Evolutionary conservation across 92 coral and sea anemone species (phyloP), one percentile per base, ranked within the genome.

Genomic region (Phymanthus crucifer): DNA sequence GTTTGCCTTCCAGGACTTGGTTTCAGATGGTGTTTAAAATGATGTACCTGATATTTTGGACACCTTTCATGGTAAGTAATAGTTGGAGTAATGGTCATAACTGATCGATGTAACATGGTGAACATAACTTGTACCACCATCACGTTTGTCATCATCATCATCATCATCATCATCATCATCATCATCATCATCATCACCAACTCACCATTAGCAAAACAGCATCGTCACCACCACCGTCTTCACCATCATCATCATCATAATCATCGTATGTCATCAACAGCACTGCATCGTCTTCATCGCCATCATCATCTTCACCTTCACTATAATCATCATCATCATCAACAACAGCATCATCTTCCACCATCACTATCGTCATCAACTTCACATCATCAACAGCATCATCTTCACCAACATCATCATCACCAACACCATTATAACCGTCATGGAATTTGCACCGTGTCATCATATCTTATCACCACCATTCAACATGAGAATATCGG

Each of bases 11-110:
- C 14, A 29, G 71, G 1, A 23, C 71, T 17, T 66, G 71, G 35
- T 66, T 66, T 31, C 36, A 31, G 14, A 4, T 66, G 5, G 1
- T 29, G 34, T 34, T 31, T 12, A 66, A 66, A 66, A 0, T 66
- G 6, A 24, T 66, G 23, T 66, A 66, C 31, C 32, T 66, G 21
- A 34, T 66, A 31, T 66, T 31, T 66, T 66, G 71, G 71, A 18
- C 71, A 23, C 71, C 71, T 4, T 66, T 66, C 23, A 31, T 31
- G 19, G 71, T 66, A 66, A 29, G 71, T 66, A n/a, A n/a, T n/a
- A n/a, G n/a, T n/a, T n/a, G n/a, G n/a, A n/a, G 68, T 61, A 61
- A 17, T 43, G 0, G 10, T 1, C 5, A 43, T 43, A 43, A 54
- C 21, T n/a, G n/a, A n/a, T n/a, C n/a, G n/a, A n/a, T n/a, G n/a